Conservation (phyloP, 2,888 invertebrate species). For the Parnassius mnemosyne region DNA sequence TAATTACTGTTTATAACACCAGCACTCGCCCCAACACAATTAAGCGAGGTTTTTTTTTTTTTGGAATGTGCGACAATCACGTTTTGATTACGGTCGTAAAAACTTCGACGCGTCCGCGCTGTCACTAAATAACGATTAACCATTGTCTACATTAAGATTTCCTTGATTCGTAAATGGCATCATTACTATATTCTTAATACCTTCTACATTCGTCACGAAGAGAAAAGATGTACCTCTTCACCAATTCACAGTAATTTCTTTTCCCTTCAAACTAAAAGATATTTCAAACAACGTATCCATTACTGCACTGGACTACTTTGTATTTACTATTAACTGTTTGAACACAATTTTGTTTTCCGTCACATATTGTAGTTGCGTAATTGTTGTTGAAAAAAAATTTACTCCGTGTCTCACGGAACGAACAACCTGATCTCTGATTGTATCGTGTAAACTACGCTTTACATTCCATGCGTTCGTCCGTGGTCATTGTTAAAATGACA, state of each 20-base stretch:
- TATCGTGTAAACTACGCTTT: conserved; percentile 69
- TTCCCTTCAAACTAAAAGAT: conserved; percentile 31
- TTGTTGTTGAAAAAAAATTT: conserved; percentile 69
- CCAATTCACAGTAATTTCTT: conserved; percentile 32
- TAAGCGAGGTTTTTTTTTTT: conserved; percentile 66
- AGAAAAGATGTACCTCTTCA: not conserved
- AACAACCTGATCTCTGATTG: conserved; percentile 47
- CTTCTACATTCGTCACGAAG: not conserved
- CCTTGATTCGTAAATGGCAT: conserved; percentile 38
- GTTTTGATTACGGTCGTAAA: conserved; percentile 70
- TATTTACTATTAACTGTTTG: not conserved
- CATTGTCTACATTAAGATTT: conserved; percentile 41
- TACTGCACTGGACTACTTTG: not conserved
- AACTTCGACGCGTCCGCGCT: conserved; percentile 57
- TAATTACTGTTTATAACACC: conserved; percentile 77
- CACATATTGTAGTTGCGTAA: conserved; percentile 57
- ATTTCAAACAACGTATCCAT: not conserved
- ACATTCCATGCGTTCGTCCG: conserved; percentile 61
- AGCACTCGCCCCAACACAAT: conserved; percentile 73
- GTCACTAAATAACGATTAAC: conserved; percentile 56
- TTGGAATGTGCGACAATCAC: conserved; percentile 72
- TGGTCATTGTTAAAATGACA: conserved; percentile 61
- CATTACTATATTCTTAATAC: conserved; percentile 5
- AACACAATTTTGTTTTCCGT: conserved; percentile 42
- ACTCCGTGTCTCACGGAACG: conserved; percentile 67